phyloP scores from a whole-genome alignment of 2,113 vertebrate genomes.

The Ceuthmochares aereus region DNA sequence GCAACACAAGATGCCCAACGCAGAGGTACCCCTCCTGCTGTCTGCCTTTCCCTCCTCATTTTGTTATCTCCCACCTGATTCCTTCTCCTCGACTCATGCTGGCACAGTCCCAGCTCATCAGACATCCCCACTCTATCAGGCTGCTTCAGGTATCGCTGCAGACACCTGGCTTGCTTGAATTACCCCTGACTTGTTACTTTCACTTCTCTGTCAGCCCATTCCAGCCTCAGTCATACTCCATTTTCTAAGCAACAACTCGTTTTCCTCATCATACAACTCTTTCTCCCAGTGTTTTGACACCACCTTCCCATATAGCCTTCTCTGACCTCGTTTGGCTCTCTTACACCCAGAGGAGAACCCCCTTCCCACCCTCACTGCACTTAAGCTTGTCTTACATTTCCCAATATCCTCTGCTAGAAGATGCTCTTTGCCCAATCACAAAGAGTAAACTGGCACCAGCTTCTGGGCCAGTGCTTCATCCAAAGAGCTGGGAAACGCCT shows the following conservation, averaged over 20 bases:
- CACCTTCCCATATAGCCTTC: not conserved
- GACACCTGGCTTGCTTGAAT: not conserved
- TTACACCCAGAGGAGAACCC: not conserved
- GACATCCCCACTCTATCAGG: not conserved
- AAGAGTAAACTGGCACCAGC: not conserved
- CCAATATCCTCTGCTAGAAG: not conserved
- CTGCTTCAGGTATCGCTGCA: not conserved
- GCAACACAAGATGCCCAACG: not conserved
- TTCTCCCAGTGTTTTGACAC: not conserved
- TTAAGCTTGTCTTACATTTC: not conserved
- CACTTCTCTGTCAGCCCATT: not conserved
- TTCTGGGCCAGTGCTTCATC: not conserved
- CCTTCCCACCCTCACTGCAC: not conserved
- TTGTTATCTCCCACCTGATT: accelerated
- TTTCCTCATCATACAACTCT: not conserved
- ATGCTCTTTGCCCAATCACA: not conserved
- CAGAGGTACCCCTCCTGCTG: not conserved
- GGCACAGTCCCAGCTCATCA: not conserved
- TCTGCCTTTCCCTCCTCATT: not conserved
- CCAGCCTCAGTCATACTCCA: not conserved
- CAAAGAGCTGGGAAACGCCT: not conserved
- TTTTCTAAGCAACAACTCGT: not conserved
- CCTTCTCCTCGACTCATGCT: not conserved
- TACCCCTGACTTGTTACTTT: not conserved
- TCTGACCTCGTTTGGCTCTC: not conserved